Percentiles rank a stretch among this genome's conserved stretches.
phyloP scores from a whole-genome alignment of 2,888 invertebrate species.

The Neoaliturus tenellus region DNA sequence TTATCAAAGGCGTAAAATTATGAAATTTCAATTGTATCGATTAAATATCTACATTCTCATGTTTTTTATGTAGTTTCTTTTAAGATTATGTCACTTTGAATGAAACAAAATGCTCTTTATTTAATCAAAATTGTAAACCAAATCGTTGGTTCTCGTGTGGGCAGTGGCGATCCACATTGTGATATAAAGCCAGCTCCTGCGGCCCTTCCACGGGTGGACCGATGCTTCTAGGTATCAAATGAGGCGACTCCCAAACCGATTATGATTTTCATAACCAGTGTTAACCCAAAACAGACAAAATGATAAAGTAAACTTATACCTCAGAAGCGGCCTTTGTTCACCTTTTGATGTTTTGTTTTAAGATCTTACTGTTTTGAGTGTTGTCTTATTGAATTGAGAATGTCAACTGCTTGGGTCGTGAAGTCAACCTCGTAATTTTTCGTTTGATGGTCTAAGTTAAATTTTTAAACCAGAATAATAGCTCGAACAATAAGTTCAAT shows the following conservation, averaged over 20 bases:
- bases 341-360: too few relatives aligned
- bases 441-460: too few relatives aligned
- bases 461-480: too few relatives aligned
- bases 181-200: background rate
- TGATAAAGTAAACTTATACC: constrained; percentile 40
- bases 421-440: too few relatives aligned
- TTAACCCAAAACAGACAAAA: constrained; percentile 40
- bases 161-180: background rate
- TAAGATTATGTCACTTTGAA: background rate
- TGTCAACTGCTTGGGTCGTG: too few relatives aligned
- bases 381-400: too few relatives aligned
- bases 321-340: constrained; percentile 26
- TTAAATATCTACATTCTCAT: background rate
- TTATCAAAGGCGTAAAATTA: background rate
- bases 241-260: constrained; percentile 48
- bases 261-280: constrained; percentile 49
- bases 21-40: background rate
- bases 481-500: too few relatives aligned
- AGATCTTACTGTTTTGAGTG: too few relatives aligned
- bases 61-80: background rate
- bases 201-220: background rate
- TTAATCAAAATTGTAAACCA: too few relatives aligned
- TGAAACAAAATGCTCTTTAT: background rate
- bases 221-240: constrained; percentile 48
- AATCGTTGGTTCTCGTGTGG: background rate